Percentiles rank a stretch among this genome's conserved stretches.
Conservation (phyloP, 2,888 invertebrate species). For the Tribolium freemani region DNA sequence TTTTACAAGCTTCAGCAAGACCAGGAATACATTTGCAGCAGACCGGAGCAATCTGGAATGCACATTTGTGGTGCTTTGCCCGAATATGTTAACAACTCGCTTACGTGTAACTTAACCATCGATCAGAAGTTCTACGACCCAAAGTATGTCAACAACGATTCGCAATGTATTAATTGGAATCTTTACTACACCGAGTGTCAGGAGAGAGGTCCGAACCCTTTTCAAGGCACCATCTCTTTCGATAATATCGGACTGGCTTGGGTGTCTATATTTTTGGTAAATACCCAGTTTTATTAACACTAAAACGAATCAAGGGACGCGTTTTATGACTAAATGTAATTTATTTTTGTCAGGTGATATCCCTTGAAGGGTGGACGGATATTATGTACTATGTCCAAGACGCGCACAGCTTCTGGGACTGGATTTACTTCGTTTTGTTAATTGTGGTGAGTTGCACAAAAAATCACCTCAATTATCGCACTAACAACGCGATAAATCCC, state of each 20-base stretch:
- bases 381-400: slow-evolving; percentile 99
- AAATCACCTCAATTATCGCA: slow-evolving; percentile 35
- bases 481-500: slow-evolving; percentile 63
- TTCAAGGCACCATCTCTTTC: slow-evolving; percentile 98
- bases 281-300: slow-evolving; percentile 59
- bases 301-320: background rate
- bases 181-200: slow-evolving; percentile 97
- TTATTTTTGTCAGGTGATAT: slow-evolving; percentile 85
- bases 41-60: slow-evolving; percentile 95
- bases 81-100: slow-evolving; percentile 80
- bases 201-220: slow-evolving; percentile 95
- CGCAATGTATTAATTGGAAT: slow-evolving; percentile 98
- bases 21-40: slow-evolving; percentile 97
- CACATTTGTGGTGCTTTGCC: slow-evolving; percentile 90
- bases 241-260: slow-evolving; percentile 99
- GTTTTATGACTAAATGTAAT: slow-evolving; percentile 3
- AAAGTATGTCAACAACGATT: slow-evolving; percentile 60
- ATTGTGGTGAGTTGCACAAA: slow-evolving; percentile 89
- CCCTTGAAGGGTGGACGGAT: slow-evolving; percentile 99
- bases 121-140: slow-evolving; percentile 58
- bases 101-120: slow-evolving; percentile 81
- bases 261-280: slow-evolving; percentile 99
- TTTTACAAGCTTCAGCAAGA: slow-evolving; percentile 83
- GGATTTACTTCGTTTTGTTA: slow-evolving; percentile 99
- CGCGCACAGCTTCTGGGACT: slow-evolving; percentile 99